Evolutionary conservation across 2,888 invertebrate genomes (phyloP).

Genomic region (Aethes cnicana): DNA sequence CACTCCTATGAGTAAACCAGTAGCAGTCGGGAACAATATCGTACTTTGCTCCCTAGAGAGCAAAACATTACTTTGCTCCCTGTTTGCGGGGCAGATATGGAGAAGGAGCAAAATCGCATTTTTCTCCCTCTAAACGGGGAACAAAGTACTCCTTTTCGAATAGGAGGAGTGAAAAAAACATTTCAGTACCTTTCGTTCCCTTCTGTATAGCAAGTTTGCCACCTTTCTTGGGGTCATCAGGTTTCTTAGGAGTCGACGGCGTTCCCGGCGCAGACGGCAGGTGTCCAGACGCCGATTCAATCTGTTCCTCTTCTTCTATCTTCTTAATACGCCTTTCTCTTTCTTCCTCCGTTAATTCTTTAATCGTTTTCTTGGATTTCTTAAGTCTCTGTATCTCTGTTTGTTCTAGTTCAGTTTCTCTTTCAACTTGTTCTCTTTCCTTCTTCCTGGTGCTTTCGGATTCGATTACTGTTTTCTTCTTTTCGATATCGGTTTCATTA

Average conservation of each 20-base stretch:
- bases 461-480: neutral
- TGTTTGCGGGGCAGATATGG: too few relatives aligned
- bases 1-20: too few relatives aligned
- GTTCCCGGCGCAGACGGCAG: slow-evolving; percentile 13
- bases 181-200: slow-evolving; percentile 43
- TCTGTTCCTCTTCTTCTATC: neutral
- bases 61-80: too few relatives aligned
- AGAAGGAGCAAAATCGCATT: too few relatives aligned
- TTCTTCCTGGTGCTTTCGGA: too few relatives aligned
- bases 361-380: neutral
- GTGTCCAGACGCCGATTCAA: neutral
- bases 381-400: too few relatives aligned
- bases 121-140: too few relatives aligned
- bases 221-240: slow-evolving; percentile 33
- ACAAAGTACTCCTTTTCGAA: too few relatives aligned
- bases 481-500: neutral
- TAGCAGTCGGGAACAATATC: too few relatives aligned
- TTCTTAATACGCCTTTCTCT: neutral
- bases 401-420: too few relatives aligned
- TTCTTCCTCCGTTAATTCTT: neutral
- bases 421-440: neutral
- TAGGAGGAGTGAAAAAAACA: too few relatives aligned
- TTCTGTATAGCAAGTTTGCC: slow-evolving; percentile 44
- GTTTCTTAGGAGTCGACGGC: neutral
- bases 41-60: too few relatives aligned